phyloP scores from a whole-genome alignment of 2,113 vertebrate species.

The Myrmecobius fasciatus region DNA sequence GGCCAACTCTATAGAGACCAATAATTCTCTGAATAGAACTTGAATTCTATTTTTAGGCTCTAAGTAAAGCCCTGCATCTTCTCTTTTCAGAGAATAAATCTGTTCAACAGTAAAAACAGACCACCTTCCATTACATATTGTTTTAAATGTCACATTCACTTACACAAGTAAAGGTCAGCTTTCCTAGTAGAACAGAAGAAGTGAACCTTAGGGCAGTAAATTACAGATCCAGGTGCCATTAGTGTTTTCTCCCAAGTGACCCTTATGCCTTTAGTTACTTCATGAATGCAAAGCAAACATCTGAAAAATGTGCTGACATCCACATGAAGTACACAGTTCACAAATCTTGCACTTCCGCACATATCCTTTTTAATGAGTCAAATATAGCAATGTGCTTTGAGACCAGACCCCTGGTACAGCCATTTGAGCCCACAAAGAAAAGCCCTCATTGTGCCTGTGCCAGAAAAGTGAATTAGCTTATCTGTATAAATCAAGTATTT shows the following conservation, averaged over 20 bases:
- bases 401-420: neutral
- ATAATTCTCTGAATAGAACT: neutral
- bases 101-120: neutral
- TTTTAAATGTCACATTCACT: slow-evolving; percentile 4
- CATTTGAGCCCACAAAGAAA: slow-evolving; percentile 1
- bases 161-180: neutral
- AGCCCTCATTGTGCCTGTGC: neutral
- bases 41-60: neutral
- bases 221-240: neutral
- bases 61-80: neutral
- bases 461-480: slow-evolving; percentile 19
- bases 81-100: neutral
- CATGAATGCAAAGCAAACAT: neutral
- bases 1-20: neutral
- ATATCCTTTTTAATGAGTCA: neutral
- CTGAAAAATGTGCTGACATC: neutral
- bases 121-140: neutral
- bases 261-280: neutral
- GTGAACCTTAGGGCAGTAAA: neutral
- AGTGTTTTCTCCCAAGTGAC: neutral
- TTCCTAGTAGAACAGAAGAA: neutral
- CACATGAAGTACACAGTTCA: neutral
- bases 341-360: neutral
- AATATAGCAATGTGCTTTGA: neutral
- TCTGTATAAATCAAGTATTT: slow-evolving; percentile 8